These are phyloP conservation scores for Peucedramus taeniatus DNA, from an alignment of 2,113 vertebrate species.

Conservation along the genomic window DNA sequence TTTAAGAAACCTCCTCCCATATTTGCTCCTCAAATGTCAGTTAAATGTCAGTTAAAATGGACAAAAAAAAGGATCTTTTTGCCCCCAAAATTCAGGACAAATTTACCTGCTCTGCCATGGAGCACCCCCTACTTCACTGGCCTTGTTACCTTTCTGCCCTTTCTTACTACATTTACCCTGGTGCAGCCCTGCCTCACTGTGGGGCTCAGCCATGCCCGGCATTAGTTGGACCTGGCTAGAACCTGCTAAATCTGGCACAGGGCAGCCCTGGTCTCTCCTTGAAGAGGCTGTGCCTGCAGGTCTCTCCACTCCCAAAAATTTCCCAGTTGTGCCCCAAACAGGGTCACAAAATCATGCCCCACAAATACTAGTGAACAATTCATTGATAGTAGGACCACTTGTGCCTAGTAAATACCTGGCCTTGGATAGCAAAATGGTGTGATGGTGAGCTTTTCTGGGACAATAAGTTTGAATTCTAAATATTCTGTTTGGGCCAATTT, in stretches of 20 bases:
- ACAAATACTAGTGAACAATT: neutral
- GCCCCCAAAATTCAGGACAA: neutral
- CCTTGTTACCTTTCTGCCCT: neutral
- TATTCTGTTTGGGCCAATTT: neutral
- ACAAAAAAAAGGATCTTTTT: neutral
- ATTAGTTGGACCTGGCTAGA: neutral
- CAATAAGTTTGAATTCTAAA: neutral
- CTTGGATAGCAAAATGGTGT: neutral
- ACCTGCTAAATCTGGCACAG: neutral
- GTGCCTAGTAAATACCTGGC: neutral
- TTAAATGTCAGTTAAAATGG: neutral
- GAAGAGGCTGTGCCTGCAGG: neutral
- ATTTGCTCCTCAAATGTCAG: neutral
- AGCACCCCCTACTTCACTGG: neutral
- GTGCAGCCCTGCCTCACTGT: accelerated
- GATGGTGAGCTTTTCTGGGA: neutral
- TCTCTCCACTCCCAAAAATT: neutral
- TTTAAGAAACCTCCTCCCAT: neutral
- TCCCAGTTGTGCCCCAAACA: neutral
- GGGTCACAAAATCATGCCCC: neutral
- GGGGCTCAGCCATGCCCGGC: accelerated
- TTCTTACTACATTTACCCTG: accelerated
- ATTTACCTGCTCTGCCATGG: neutral
- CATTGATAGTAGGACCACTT: neutral
- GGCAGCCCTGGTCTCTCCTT: neutral